These are phyloP conservation scores for Rhynchopsitta pachyrhyncha DNA, from an alignment of 2,113 vertebrate species.

Conservation along the genomic window DNA sequence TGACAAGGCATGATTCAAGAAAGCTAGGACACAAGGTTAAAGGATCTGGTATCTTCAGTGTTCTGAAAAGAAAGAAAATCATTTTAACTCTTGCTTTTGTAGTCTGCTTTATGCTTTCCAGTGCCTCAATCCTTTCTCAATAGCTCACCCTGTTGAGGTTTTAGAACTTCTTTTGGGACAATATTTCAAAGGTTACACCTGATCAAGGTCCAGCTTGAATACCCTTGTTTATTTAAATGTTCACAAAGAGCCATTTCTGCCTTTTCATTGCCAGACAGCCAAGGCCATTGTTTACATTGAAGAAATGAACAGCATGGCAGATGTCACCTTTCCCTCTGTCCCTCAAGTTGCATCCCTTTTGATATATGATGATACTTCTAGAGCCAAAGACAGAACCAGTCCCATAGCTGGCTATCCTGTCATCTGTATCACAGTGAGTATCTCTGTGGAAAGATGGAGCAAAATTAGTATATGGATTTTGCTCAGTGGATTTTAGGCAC, in stretches of 20 bases:
- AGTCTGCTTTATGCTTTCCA: neutral
- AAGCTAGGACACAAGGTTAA: neutral
- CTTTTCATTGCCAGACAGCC: slow-evolving; percentile 74
- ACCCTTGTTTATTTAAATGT: neutral
- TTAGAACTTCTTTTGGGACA: neutral
- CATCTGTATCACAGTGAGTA: slow-evolving; percentile 90
- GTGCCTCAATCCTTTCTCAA: neutral
- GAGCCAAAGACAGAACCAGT: slow-evolving; percentile 68
- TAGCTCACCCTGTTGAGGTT: neutral
- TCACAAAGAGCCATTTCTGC: neutral
- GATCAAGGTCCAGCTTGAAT: neutral
- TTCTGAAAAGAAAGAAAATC: neutral
- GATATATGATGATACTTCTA: slow-evolving; percentile 82
- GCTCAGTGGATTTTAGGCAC: neutral
- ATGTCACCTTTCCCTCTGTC: slow-evolving; percentile 92
- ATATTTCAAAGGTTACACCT: neutral
- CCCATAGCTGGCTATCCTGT: slow-evolving; percentile 90
- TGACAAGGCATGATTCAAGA: neutral
- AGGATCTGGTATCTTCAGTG: neutral
- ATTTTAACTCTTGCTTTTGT: neutral
- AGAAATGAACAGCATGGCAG: slow-evolving; percentile 90
- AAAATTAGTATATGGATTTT: neutral
- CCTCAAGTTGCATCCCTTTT: slow-evolving; percentile 89
- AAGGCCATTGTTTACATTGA: slow-evolving; percentile 94
- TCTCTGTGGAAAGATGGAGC: neutral